Percentiles rank a stretch among this genome's conserved stretches.
Conservation (phyloP, 2,797 vertebrate genomes). For the Galagoides demidoff region DNA sequence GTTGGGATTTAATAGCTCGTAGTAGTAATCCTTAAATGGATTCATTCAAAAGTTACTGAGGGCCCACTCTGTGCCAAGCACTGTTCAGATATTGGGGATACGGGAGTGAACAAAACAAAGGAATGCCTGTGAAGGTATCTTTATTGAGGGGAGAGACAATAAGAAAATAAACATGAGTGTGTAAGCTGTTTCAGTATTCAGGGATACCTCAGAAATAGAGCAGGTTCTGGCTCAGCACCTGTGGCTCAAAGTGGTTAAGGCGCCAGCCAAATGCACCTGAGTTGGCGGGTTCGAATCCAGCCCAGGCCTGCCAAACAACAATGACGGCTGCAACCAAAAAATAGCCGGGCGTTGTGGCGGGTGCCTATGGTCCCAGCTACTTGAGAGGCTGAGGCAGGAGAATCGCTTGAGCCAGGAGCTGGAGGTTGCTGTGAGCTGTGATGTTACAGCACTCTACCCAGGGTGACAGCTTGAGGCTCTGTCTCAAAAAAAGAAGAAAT, state of each 20-base stretch:
- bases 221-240: neutral
- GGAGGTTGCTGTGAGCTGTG: no score
- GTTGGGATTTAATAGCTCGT: neutral
- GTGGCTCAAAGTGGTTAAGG: no score
- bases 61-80: neutral
- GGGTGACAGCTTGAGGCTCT: no score
- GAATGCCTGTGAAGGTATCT: neutral
- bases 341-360: no score
- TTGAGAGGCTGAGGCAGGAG: no score
- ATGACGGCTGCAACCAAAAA: no score
- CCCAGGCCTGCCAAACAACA: no score
- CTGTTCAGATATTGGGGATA: neutral
- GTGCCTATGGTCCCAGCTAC: no score
- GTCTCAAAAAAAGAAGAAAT: neutral
- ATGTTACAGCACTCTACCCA: no score
- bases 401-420: no score
- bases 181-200: neutral
- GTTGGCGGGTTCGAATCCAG: no score
- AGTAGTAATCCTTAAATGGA: neutral
- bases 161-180: conserved; percentile 1
- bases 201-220: neutral
- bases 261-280: no score
- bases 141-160: neutral
- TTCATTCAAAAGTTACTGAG: neutral
- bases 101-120: neutral